Conservation (phyloP, 2,797 vertebrate species). For the Fistularia tabacaria region DNA sequence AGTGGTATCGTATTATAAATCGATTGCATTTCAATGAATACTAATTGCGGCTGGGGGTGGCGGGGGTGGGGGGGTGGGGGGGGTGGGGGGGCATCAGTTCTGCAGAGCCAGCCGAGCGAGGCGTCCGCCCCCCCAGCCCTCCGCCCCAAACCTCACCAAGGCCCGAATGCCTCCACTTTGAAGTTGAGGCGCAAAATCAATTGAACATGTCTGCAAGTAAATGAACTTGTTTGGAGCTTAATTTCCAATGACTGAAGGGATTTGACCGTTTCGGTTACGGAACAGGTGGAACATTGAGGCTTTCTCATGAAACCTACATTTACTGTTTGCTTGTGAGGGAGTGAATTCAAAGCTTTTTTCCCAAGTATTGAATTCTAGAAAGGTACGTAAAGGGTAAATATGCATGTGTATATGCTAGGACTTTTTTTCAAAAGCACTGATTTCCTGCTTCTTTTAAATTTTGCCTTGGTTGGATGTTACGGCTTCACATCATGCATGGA, state of each 20-base stretch:
- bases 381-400: too few relatives aligned
- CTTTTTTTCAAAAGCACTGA: too few relatives aligned
- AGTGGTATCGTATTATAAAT: constrained; percentile 56
- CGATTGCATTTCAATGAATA: constrained; percentile 67
- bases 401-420: too few relatives aligned
- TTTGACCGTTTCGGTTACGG: constrained; percentile 52
- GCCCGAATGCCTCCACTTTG: constrained; percentile 59
- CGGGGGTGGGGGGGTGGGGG: constrained; percentile 29
- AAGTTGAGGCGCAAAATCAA: constrained; percentile 75
- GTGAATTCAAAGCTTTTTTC: too few relatives aligned
- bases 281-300: constrained; percentile 41
- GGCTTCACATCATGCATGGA: too few relatives aligned
- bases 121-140: constrained; percentile 4
- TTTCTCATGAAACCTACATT: not conserved
- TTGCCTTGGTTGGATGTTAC: too few relatives aligned
- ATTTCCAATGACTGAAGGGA: constrained; percentile 65
- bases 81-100: constrained; percentile 57
- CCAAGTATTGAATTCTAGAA: too few relatives aligned
- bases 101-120: constrained; percentile 47
- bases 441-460: too few relatives aligned
- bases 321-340: not conserved
- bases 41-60: constrained; percentile 65
- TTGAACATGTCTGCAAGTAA: constrained; percentile 71
- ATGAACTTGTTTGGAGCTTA: constrained; percentile 74
- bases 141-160: constrained; percentile 41